phyloP scores from a whole-genome alignment of 2,888 invertebrate species.

The Himalopsyche kuldschensis region DNA sequence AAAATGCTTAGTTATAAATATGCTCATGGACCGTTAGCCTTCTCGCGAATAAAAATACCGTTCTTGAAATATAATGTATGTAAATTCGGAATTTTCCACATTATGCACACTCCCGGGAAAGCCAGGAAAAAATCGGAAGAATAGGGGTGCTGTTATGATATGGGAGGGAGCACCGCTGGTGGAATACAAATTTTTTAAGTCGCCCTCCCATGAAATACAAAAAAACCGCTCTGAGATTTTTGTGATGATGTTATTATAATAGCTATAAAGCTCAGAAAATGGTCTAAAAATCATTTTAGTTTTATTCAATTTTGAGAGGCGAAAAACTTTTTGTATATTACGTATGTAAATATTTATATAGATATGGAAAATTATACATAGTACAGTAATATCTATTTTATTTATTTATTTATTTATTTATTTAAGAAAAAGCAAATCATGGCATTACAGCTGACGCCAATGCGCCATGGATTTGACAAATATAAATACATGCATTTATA shows the following conservation, averaged over 20 bases:
- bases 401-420: no score
- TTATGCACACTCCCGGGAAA: conserved; percentile 3
- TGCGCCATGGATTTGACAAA: no score
- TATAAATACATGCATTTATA: no score
- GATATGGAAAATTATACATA: no score
- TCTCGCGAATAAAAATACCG: conserved; percentile 2
- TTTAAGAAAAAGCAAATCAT: no score
- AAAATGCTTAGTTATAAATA: neutral
- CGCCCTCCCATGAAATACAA: neutral
- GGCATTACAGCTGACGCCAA: no score
- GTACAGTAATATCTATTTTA: no score
- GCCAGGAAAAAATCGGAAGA: neutral
- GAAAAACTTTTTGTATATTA: no score
- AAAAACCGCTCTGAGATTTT: neutral
- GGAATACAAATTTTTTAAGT: neutral
- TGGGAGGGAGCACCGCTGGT: neutral
- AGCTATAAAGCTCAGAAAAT: no score
- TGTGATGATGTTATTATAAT: neutral
- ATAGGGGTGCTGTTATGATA: neutral
- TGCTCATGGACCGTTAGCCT: neutral
- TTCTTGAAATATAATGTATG: conserved; percentile 2
- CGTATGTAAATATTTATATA: no score
- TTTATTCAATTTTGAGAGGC: no score
- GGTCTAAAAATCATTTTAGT: no score
- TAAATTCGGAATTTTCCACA: conserved; percentile 13